Percentiles rank a stretch among this genome's conserved stretches.
These are phyloP conservation scores for rat (Rattus norvegicus) DNA, from an alignment of 2,113 vertebrate genomes.

Conservation along the genomic window DNA sequence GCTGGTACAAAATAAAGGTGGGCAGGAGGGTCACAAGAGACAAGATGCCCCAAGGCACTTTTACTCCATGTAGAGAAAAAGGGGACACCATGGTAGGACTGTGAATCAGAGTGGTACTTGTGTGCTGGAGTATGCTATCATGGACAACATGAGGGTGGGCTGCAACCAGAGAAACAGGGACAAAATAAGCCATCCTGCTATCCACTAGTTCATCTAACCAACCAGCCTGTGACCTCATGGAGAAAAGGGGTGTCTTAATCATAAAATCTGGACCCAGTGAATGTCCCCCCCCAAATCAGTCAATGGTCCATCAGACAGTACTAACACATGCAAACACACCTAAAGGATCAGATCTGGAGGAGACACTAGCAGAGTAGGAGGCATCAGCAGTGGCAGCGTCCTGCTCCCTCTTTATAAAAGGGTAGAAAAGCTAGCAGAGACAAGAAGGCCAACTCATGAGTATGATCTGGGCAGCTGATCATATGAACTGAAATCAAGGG, in stretches of 20 bases:
- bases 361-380: conserved; percentile 23
- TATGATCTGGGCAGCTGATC: not conserved
- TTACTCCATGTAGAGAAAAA: conserved; percentile 35
- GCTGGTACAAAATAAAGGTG: not conserved
- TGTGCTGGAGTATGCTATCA: not conserved
- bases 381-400: not conserved
- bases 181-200: not conserved
- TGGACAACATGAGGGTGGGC: not conserved
- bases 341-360: not conserved
- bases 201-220: not conserved
- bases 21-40: not conserved
- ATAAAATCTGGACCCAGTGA: not conserved
- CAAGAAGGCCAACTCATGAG: conserved; percentile 21
- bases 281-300: not conserved
- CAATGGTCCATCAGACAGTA: not conserved
- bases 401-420: not conserved
- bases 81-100: not conserved
- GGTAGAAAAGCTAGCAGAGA: conserved; percentile 30
- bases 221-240: not conserved
- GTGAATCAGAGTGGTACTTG: not conserved
- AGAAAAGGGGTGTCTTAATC: not conserved
- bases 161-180: not conserved
- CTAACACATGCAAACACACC: not conserved
- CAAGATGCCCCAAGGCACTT: not conserved
- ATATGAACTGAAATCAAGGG: conserved; percentile 31